Evolutionary conservation across 2,797 vertebrate genomes (phyloP).

Genomic region (Chrosomus eos): DNA sequence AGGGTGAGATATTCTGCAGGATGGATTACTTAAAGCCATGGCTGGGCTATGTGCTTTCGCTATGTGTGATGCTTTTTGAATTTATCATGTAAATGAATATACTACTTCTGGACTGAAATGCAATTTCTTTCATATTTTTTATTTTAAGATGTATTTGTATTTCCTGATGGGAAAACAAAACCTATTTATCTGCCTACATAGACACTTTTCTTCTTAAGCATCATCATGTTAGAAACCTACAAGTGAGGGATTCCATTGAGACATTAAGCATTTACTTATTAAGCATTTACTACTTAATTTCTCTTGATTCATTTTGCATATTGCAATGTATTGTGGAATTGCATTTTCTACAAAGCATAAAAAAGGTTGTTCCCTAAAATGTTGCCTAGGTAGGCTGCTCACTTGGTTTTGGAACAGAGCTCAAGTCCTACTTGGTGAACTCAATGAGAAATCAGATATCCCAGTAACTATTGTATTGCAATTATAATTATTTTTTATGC

Average conservation of each 20-base stretch:
- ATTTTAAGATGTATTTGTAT: neutral
- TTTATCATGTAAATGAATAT: slow-evolving; percentile 23
- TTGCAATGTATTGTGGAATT: neutral
- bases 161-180: too few species aligned
- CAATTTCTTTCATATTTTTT: neutral
- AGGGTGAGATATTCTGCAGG: slow-evolving; percentile 71
- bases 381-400: neutral
- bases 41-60: slow-evolving; percentile 31
- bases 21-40: slow-evolving; percentile 52
- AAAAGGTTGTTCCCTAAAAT: neutral
- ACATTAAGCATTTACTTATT: too few species aligned
- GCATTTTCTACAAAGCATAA: neutral
- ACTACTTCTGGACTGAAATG: neutral
- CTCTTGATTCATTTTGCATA: neutral
- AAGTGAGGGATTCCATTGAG: neutral
- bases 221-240: neutral
- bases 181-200: neutral
- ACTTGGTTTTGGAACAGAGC: neutral
- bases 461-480: neutral
- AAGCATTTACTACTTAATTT: neutral
- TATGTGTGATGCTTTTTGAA: slow-evolving; percentile 14
- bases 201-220: neutral
- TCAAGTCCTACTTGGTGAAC: neutral
- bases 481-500: neutral
- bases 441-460: neutral